Base-by-base conservation (phyloP, 2,888 invertebrate genomes). In the Rotaria macrura region DNA sequence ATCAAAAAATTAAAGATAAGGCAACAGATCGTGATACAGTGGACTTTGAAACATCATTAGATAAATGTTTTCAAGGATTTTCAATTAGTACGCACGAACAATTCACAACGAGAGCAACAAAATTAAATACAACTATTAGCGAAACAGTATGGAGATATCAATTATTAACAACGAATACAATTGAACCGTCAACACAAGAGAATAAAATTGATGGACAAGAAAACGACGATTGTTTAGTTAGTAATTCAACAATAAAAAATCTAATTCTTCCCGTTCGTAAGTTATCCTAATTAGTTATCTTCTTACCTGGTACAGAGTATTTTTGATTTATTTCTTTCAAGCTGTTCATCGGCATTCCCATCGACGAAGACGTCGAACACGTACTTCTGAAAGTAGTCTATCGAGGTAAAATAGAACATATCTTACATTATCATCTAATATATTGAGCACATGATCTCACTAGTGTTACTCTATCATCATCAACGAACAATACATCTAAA, bases 181-280 rank as follows among this genome's bases (percentile, higher is more conserved):
- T 94, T 87, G 93, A 94, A 87, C 91, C 95, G 79, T 93, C 95
- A n/a, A 93, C 94, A 57, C 92, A 94, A 74, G 93, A 94, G 88
- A 93, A 93, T 87, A 93, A 93, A 86, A 94, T 95, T 89, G 93
- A 94, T 88, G 92, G 93, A 14, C 94, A 94, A 91, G 95, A 94
- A 0, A 93, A 93, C 88, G 93, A 94, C 91, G 94, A 95, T 87
- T 93, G 95, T 88, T 93, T 94, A 93, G 95, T 95, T 92, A 92
- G 91, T 38, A 65, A 65, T 65, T 14, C 65, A 17, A 65, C 20
- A 2, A n/a, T 79, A 43, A 79, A 79, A 79, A 79, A 79, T n/a
- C 25, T 43, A 25, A 79, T 79, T n/a, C 40, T 79, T 43, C 79
- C 79, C 34, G 10, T 79, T 14, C 79, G 79, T 79, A 79, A 40